phyloP scores from a whole-genome alignment of 2,888 invertebrate genomes.

The Xylota segnis region DNA sequence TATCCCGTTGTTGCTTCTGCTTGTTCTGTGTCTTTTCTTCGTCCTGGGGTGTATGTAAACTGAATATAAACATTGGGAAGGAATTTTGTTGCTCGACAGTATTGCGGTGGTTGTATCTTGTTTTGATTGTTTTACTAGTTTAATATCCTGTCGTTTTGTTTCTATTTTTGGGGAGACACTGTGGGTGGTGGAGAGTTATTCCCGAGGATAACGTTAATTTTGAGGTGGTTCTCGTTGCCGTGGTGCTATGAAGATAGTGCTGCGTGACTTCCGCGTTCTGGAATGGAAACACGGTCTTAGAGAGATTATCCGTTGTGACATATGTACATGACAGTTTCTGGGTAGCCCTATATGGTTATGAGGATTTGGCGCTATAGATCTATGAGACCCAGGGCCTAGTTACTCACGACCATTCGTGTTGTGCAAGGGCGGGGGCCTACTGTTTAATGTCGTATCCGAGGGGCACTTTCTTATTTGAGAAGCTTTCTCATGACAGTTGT shows the following conservation, averaged over 20 bases:
- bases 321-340: too few species aligned
- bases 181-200: not conserved
- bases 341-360: too few species aligned
- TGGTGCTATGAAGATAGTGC: not conserved
- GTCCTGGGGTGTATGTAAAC: not conserved
- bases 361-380: too few species aligned
- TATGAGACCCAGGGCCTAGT: too few species aligned
- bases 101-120: constrained; percentile 26
- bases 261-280: not conserved
- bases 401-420: too few species aligned
- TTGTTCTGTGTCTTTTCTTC: not conserved
- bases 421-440: too few species aligned
- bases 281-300: not conserved
- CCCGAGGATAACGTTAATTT: not conserved
- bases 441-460: too few species aligned
- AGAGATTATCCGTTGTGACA: too few species aligned
- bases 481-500: too few species aligned
- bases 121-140: constrained; percentile 42
- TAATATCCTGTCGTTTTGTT: constrained; percentile 31
- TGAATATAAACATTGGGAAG: constrained; percentile 8
- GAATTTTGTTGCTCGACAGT: constrained; percentile 17
- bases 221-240: not conserved
- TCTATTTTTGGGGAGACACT: not conserved
- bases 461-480: too few species aligned
- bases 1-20: constrained; percentile 21